Conservation (phyloP, 2,888 invertebrate species). For the Eudasyphora cyanicolor region DNA sequence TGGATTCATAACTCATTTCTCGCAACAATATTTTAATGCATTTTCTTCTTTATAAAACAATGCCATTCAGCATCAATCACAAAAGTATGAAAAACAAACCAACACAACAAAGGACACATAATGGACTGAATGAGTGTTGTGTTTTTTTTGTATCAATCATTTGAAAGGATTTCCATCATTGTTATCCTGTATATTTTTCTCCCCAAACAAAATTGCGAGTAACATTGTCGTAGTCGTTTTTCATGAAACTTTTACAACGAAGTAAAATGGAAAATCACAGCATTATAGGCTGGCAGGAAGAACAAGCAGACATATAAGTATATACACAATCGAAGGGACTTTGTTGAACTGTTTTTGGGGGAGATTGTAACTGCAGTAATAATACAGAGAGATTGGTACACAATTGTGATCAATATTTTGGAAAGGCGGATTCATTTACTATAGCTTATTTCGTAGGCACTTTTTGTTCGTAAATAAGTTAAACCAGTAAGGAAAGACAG, state of each 20-base stretch:
- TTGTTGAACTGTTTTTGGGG: no score
- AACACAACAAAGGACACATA: background rate
- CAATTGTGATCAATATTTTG: no score
- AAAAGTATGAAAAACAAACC: background rate
- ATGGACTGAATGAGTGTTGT: background rate
- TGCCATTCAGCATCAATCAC: background rate
- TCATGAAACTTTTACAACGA: background rate
- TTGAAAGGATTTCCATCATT: constrained; percentile 52
- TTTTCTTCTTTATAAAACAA: constrained; percentile 32
- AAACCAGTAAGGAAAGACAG: no score
- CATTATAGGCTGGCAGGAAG: constrained; percentile 3
- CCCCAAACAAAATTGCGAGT: background rate
- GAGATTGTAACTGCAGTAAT: no score
- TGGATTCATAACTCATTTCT: background rate
- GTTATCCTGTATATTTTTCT: constrained; percentile 38
- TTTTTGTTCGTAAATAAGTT: no score
- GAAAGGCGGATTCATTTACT: no score
- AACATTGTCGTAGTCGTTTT: no score
- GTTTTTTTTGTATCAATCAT: constrained; percentile 42
- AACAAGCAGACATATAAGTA: background rate
- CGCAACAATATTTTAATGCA: constrained; percentile 40
- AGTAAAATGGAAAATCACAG: background rate
- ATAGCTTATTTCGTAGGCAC: no score
- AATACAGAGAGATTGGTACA: no score
- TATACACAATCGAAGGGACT: no score